A percentile compares a stretch with the other conserved stretches of the same genome.
Evolutionary conservation across 2,113 vertebrate species (phyloP).

Genomic region (Onychorhynchus coronatus): DNA sequence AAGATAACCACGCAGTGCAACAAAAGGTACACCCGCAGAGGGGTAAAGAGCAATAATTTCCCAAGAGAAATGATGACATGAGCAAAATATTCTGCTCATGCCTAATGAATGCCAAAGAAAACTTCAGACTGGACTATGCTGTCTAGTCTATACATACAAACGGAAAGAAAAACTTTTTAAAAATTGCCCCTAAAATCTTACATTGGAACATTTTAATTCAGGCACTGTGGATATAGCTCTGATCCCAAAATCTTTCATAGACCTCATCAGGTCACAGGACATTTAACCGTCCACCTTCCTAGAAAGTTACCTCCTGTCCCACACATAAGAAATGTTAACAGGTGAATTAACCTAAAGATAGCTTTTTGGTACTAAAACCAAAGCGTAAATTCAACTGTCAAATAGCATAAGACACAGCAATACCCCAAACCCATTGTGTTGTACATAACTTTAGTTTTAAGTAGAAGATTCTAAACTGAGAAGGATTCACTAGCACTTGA

Average conservation of each 20-base stretch:
- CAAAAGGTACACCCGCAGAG: neutral
- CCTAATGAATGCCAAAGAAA: constrained; percentile 14
- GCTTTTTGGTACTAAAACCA: neutral
- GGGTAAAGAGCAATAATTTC: constrained; percentile 10
- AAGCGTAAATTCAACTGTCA: neutral
- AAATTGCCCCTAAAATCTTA: neutral
- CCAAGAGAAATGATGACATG: constrained; percentile 26
- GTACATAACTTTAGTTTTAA: neutral
- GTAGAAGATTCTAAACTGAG: neutral
- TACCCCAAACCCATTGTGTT: neutral
- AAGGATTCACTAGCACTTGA: neutral
- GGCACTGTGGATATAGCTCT: neutral
- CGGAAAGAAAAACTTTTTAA: neutral
- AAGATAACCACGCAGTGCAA: neutral
- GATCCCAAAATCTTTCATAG: neutral
- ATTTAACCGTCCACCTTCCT: neutral
- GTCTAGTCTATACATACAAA: neutral
- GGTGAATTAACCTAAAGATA: neutral
- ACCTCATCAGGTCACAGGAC: neutral
- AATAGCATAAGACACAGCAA: neutral
- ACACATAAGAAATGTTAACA: neutral
- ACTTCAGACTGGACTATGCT: neutral
- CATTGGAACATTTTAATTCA: neutral
- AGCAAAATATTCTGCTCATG: neutral
- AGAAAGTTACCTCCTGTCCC: neutral